Conservation (phyloP, 2,888 invertebrate species). For the Auanema freiburgensis region DNA sequence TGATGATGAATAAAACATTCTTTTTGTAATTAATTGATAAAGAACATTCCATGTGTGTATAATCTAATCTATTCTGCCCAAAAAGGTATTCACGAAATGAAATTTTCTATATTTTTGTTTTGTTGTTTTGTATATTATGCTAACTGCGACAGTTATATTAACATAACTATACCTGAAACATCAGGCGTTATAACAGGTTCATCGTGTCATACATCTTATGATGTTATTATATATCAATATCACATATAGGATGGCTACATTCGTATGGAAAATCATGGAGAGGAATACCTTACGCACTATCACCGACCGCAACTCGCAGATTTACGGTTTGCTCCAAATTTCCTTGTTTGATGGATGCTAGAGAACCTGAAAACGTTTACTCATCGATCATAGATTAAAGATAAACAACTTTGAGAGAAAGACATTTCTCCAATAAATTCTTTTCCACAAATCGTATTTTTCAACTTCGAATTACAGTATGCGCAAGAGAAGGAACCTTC, state of each 20-base stretch:
- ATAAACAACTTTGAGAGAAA: conserved; percentile 1
- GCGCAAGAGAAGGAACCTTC: conserved; percentile 25
- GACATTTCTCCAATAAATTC: neutral
- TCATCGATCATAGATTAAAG: neutral
- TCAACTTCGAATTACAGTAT: conserved; percentile 5
- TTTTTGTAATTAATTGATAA: no score
- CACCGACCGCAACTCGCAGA: conserved; percentile 26
- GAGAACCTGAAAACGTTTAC: neutral
- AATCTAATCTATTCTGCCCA: no score
- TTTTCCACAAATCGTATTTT: neutral
- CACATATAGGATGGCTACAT: conserved; percentile 26
- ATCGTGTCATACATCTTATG: neutral
- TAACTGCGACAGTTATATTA: neutral
- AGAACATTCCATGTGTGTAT: no score
- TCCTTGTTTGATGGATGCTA: neutral
- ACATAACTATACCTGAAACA: neutral
- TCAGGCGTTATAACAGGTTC: neutral
- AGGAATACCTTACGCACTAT: conserved; percentile 32
- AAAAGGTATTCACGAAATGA: no score
- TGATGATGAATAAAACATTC: no score
- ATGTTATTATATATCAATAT: neutral
- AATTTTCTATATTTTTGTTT: no score
- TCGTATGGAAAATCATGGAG: conserved; percentile 32
- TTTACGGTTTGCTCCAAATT: conserved; percentile 13
- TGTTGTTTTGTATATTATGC: no score